A percentile compares a stretch with the other conserved stretches of the same genome.
phyloP scores from a whole-genome alignment of 2,888 invertebrate genomes.

The Thereva nobilitata region DNA sequence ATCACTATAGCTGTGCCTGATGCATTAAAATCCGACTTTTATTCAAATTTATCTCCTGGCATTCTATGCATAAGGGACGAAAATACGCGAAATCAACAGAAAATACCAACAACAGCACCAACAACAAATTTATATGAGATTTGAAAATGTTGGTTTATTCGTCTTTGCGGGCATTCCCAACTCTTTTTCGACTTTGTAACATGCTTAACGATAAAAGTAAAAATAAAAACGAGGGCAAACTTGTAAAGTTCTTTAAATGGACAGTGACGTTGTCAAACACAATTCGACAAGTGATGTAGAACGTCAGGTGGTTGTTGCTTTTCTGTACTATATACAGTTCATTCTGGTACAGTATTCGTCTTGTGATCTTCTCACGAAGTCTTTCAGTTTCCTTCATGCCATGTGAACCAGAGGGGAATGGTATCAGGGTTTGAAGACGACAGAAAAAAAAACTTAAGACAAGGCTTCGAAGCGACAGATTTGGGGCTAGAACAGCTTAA shows the following conservation, averaged over 20 bases:
- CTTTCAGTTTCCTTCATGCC: not conserved
- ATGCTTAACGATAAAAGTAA: slow-evolving; percentile 2
- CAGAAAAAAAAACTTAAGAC: slow-evolving; percentile 15
- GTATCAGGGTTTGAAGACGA: slow-evolving; percentile 8
- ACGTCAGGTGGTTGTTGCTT: slow-evolving; percentile 52
- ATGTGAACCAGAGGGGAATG: slow-evolving; percentile 5
- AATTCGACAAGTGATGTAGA: slow-evolving; percentile 52
- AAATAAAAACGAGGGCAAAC: slow-evolving; percentile 30
- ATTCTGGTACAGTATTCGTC: slow-evolving; percentile 4
- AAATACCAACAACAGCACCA: too few species aligned
- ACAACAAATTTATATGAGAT: too few species aligned
- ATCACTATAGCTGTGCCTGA: too few species aligned
- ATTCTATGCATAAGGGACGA: too few species aligned
- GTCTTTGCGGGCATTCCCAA: not conserved
- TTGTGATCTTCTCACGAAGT: too few species aligned
- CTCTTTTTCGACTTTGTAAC: slow-evolving; percentile 3
- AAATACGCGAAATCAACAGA: too few species aligned
- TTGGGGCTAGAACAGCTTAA: slow-evolving; percentile 19
- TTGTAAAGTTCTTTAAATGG: slow-evolving; percentile 48
- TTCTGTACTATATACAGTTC: not conserved
- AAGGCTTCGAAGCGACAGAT: slow-evolving; percentile 7
- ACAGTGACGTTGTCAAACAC: slow-evolving; percentile 56
- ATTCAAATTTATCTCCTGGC: too few species aligned
- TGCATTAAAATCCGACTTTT: too few species aligned
- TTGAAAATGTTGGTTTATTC: too few species aligned